Conservation (phyloP, 2,113 vertebrate genomes). For the Oriolus oriolus region DNA sequence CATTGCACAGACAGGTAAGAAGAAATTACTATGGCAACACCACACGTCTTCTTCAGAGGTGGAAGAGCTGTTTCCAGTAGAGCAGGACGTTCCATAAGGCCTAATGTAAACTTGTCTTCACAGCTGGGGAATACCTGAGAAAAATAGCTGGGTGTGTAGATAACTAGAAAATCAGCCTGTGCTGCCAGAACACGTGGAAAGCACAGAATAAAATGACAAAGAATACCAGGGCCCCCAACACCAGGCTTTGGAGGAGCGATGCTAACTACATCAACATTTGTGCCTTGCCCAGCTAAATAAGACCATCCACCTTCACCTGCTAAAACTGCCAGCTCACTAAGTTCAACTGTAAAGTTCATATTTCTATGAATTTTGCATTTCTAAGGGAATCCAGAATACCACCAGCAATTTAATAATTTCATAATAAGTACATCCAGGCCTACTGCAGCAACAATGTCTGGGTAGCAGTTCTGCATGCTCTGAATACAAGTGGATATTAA, state of each 20-base stretch:
- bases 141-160: not conserved
- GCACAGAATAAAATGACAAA: not conserved
- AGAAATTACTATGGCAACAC: not conserved
- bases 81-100: not conserved
- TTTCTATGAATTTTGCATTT: not conserved
- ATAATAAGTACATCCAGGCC: not conserved
- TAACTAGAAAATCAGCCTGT: not conserved
- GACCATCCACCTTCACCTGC: not conserved
- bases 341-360: not conserved
- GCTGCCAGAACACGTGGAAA: not conserved
- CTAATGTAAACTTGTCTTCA: not conserved
- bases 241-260: not conserved
- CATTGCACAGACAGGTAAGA: not conserved
- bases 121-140: not conserved
- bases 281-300: not conserved
- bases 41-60: not conserved
- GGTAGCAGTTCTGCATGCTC: not conserved
- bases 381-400: not conserved
- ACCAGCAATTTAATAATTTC: not conserved
- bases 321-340: not conserved
- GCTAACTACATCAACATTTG: not conserved
- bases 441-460: not conserved
- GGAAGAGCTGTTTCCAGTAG: not conserved
- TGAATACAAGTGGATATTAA: not conserved
- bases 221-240: not conserved